Conservation (phyloP, 2,888 invertebrate genomes). For the Keiferia lycopersicella region DNA sequence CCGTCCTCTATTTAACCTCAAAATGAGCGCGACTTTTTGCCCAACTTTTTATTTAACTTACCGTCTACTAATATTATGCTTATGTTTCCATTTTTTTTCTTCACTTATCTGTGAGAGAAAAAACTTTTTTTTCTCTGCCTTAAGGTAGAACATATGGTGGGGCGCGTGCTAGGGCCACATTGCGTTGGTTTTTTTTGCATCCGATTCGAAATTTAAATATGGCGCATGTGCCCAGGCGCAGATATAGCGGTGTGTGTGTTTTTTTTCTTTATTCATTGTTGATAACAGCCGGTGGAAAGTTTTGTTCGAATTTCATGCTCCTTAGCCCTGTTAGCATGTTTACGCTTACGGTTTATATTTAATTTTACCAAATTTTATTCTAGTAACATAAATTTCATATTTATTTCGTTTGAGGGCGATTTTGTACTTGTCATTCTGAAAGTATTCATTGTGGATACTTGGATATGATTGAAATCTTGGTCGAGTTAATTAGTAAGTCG, state of each 20-base stretch:
- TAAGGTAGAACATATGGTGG: slow-evolving; percentile 59
- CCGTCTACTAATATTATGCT: slow-evolving; percentile 77
- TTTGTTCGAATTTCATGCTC: neutral
- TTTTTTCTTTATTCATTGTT: slow-evolving; percentile 55
- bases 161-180: slow-evolving; percentile 75
- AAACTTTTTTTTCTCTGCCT: slow-evolving; percentile 62
- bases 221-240: slow-evolving; percentile 65
- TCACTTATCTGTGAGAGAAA: slow-evolving; percentile 68
- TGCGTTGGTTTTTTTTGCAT: slow-evolving; percentile 77
- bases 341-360: slow-evolving; percentile 12
- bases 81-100: slow-evolving; percentile 74
- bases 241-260: slow-evolving; percentile 55
- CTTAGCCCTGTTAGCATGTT: neutral
- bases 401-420: too few species aligned
- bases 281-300: slow-evolving; percentile 42
- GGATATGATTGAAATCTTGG: too few species aligned
- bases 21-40: slow-evolving; percentile 65
- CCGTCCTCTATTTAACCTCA: slow-evolving; percentile 72
- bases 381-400: too few species aligned
- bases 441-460: too few species aligned
- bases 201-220: slow-evolving; percentile 77
- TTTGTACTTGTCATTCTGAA: too few species aligned
- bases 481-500: too few species aligned
- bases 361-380: too few species aligned
- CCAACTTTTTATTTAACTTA: slow-evolving; percentile 63